Conservation (phyloP, 2,797 vertebrate species). For the Eospalax fontanierii region DNA sequence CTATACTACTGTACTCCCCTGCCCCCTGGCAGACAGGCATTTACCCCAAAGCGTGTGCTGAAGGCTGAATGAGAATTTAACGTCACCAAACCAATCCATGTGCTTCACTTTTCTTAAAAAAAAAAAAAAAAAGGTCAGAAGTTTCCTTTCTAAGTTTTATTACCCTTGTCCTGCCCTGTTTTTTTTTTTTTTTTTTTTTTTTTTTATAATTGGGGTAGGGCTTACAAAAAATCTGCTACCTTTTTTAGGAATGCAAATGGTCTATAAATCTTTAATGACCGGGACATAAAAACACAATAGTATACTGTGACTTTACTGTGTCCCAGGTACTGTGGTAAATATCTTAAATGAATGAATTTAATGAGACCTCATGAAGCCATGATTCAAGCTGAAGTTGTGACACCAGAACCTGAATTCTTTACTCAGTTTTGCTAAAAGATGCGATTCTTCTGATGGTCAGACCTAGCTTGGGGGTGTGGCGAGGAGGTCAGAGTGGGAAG, state of each 20-base stretch:
- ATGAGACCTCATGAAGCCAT: neutral
- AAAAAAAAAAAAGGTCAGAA: neutral
- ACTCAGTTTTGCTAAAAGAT: neutral
- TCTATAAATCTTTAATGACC: neutral
- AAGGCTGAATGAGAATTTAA: neutral
- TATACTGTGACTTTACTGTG: neutral
- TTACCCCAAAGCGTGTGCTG: neutral
- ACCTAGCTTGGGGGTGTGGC: neutral
- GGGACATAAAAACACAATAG: neutral
- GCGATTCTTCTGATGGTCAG: neutral
- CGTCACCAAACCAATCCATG: neutral
- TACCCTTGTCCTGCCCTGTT: neutral
- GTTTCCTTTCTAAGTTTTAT: conserved; percentile 39
- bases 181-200: neutral
- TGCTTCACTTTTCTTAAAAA: conserved; percentile 17
- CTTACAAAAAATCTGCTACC: neutral
- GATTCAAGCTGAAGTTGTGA: neutral
- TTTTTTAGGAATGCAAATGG: conserved; percentile 41
- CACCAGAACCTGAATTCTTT: neutral
- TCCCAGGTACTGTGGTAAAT: neutral
- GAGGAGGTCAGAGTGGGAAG: neutral
- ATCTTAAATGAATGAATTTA: conserved; percentile 26
- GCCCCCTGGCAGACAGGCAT: neutral
- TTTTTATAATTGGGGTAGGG: no score
- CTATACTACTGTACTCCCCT: neutral